These are phyloP conservation scores for Bambusicola thoracicus DNA, from an alignment of 2,113 vertebrate species.

Conservation along the genomic window DNA sequence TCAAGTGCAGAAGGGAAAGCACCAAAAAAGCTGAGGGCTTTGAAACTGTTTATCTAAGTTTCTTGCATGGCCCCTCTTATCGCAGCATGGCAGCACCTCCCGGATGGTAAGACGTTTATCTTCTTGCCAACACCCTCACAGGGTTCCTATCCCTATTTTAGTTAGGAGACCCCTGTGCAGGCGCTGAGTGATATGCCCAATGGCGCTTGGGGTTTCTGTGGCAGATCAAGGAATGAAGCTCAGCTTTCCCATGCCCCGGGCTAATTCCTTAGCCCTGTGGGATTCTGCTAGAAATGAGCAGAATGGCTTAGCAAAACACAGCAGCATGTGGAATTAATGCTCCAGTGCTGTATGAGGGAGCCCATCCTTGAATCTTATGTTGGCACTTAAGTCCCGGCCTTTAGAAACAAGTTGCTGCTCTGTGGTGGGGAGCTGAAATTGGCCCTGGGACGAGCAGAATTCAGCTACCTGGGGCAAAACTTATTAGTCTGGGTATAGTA, in stretches of 20 bases:
- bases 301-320: slow-evolving; percentile 15
- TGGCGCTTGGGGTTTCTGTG: slow-evolving; percentile 63
- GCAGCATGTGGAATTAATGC: slow-evolving; percentile 1
- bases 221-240: slow-evolving; percentile 59
- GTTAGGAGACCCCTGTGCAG: slow-evolving; percentile 44
- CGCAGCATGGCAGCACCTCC: slow-evolving; percentile 17
- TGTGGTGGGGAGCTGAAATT: neutral
- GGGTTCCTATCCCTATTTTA: slow-evolving; percentile 51
- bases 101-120: slow-evolving; percentile 22
- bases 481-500: neutral
- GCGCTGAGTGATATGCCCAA: slow-evolving; percentile 48
- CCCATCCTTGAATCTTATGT: neutral
- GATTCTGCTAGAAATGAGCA: slow-evolving; percentile 43
- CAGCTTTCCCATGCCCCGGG: slow-evolving; percentile 53
- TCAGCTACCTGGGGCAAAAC: neutral
- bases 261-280: slow-evolving; percentile 35
- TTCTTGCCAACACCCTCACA: slow-evolving; percentile 50
- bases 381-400: neutral
- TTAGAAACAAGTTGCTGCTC: neutral
- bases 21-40: slow-evolving; percentile 34
- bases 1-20: neutral
- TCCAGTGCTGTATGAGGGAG: neutral
- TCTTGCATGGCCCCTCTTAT: slow-evolving; percentile 38
- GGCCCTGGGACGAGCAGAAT: neutral
- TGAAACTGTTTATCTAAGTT: slow-evolving; percentile 49